Base-by-base conservation (phyloP, 2,888 invertebrate genomes). In the Chalcosyrphus nemorum region DNA sequence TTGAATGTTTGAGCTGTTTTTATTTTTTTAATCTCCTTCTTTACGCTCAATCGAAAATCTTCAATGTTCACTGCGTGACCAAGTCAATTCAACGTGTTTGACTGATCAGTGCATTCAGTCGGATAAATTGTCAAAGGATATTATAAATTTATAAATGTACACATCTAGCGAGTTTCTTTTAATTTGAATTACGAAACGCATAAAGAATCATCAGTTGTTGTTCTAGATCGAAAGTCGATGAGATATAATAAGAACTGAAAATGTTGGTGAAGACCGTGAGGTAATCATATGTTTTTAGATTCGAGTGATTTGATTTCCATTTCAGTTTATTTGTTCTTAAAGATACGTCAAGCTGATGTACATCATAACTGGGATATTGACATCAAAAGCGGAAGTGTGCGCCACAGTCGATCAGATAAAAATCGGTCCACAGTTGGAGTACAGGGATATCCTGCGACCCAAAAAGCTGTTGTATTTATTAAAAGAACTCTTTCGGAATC, bases 271-370 rank as follows among this genome's bases (percentile, higher is more conserved):
- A 84, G 13, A 84, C 82, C 2, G 74, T 84, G 56, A 84, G 82
- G 82, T 84, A 68, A 63, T 52, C 13, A 56, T 24, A 27, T 45
- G 13, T 45, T 52, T 27, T 50, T 27, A 32, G 21, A 43, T 7
- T 41, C n/a, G 35, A 71, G 50, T 35, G 54, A 21, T 52, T 11
- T 5, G 0, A 41, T 41, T 29, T 32, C 9, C 7, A 15, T 2
- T 24, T 6, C 7, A 13, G 21, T 38, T 29, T 56, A 29, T 35
- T 45, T 41, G 45, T 35, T 59, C 17, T 52, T 65, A 35, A 81
- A 90, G 90, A 87, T 90, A 90, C 71, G 89, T 91, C 71, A 90
- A 90, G 86, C 87, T 90, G 86, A 89, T 90, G 87, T 91, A 91
- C 86, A 90, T 90, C 81, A 91, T 90, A 38, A 89, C 90, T 32